These are phyloP conservation scores for Oasisia sp. DNA, from an alignment of 2,888 invertebrate species.

Conservation along the genomic window DNA sequence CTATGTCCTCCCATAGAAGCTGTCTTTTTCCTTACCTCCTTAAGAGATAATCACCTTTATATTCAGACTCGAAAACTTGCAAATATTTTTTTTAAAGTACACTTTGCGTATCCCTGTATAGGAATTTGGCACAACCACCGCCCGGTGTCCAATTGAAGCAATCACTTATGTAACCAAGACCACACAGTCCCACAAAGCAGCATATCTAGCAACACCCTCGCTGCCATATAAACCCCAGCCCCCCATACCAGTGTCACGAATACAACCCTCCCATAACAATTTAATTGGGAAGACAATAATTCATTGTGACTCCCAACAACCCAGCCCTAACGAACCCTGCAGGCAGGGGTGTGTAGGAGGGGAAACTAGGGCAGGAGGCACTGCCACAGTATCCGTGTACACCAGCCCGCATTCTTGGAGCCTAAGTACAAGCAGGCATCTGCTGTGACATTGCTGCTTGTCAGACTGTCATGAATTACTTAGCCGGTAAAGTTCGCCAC, in stretches of 20 bases:
- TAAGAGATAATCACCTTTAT: too few relatives aligned
- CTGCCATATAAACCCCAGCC: not conserved
- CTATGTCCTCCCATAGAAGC: too few relatives aligned
- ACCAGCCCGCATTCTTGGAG: not conserved
- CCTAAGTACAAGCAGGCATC: not conserved
- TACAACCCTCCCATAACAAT: not conserved
- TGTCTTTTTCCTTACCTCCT: too few relatives aligned
- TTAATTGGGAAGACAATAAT: not conserved
- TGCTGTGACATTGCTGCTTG: not conserved
- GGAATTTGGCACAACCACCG: not conserved
- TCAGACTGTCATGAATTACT: conserved; percentile 13
- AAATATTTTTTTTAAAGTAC: not conserved
- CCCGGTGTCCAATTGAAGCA: not conserved
- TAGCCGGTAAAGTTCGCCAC: not conserved
- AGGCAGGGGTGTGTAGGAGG: not conserved
- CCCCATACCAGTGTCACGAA: not conserved
- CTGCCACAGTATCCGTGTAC: not conserved
- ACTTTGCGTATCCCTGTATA: not conserved
- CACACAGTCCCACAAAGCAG: not conserved
- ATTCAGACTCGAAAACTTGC: not conserved
- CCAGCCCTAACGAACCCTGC: not conserved
- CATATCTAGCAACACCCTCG: not conserved
- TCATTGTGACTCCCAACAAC: not conserved
- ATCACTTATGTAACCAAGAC: not conserved
- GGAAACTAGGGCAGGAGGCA: not conserved